Percentiles rank a stretch among this genome's conserved stretches.
Conservation (phyloP, 2,113 vertebrate species). For the Alexandromys fortis region DNA sequence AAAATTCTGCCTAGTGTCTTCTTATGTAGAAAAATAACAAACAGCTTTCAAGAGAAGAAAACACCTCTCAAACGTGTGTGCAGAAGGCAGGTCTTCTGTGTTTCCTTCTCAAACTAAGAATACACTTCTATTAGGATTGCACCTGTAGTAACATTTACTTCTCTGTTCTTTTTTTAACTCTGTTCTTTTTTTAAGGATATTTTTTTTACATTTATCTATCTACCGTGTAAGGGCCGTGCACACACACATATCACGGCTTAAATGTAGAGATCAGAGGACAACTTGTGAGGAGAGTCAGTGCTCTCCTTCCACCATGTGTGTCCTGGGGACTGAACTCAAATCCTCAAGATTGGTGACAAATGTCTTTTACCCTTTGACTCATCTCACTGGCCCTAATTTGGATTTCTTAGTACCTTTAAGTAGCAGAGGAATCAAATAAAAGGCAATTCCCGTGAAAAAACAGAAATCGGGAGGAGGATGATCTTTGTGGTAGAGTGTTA, state of each 20-base stretch:
- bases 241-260: not conserved
- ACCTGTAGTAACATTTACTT: not conserved
- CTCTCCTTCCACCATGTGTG: not conserved
- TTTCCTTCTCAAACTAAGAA: not conserved
- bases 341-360: not conserved
- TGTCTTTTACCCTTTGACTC: not conserved
- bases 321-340: not conserved
- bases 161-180: not conserved
- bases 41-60: not conserved
- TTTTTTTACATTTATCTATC: not conserved
- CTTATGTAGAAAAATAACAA: not conserved
- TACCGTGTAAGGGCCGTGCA: not conserved
- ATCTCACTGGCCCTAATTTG: not conserved
- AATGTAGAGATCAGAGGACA: not conserved
- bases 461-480: not conserved
- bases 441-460: not conserved
- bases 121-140: not conserved
- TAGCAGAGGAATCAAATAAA: not conserved
- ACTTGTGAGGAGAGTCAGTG: not conserved
- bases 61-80: not conserved
- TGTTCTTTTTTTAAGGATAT: not conserved
- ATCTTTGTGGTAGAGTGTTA: not conserved
- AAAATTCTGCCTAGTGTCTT: not conserved
- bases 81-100: not conserved
- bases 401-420: not conserved